A percentile compares a stretch with the other conserved stretches of the same genome.
phyloP scores from a whole-genome alignment of 2,797 vertebrate genomes.

The Microctenopoma stevenorrisi region DNA sequence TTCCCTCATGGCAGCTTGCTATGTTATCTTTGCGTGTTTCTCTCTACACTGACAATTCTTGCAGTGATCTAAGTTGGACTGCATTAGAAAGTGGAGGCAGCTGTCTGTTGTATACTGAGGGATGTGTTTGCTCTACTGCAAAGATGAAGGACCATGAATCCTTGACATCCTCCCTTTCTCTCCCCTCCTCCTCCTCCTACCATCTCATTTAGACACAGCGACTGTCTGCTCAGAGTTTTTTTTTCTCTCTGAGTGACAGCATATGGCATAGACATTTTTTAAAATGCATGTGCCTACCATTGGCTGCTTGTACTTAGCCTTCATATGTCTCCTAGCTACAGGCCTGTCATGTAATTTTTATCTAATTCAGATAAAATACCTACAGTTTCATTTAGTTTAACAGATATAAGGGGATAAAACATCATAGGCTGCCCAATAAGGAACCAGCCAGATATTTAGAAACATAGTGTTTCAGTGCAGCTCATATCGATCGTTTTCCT shows the following conservation, averaged over 20 bases:
- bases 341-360: constrained; percentile 45
- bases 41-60: constrained; percentile 96
- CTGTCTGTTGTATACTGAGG: constrained; percentile 99
- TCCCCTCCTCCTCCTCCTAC: constrained; percentile 86
- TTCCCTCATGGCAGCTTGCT: constrained; percentile 94
- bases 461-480: neutral
- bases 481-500: neutral
- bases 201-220: constrained; percentile 98
- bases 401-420: constrained; percentile 27
- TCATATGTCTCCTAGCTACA: constrained; percentile 61
- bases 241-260: constrained; percentile 94
- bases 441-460: constrained; percentile 4
- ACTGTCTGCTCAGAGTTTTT: constrained; percentile 93
- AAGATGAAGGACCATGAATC: constrained; percentile 99
- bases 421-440: constrained; percentile 4
- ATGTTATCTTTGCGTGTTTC: constrained; percentile 98
- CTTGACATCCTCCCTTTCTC: constrained; percentile 93
- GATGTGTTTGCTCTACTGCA: constrained; percentile 98
- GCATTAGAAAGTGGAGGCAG: constrained; percentile 99
- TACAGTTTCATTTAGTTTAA: constrained; percentile 38
- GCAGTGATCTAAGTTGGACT: constrained; percentile 99
- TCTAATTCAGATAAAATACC: constrained; percentile 45
- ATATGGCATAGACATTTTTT: constrained; percentile 90
- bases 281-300: constrained; percentile 77
- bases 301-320: constrained; percentile 67